Percentiles rank a stretch among this genome's conserved stretches.
Conservation (phyloP, 2,797 vertebrate species). For the Tenualosa thibaudeaui region DNA sequence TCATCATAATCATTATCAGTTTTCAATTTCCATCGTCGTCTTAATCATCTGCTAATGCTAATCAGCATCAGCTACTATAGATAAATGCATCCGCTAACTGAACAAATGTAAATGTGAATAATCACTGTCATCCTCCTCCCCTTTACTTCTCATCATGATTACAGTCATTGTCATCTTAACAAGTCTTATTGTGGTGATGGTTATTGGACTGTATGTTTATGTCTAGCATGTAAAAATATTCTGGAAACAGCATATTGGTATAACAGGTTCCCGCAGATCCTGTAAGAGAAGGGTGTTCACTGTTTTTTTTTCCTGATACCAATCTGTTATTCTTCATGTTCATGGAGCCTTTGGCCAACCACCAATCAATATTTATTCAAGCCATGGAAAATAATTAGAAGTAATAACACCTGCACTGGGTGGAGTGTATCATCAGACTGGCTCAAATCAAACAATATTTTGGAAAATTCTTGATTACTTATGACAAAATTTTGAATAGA, state of each 20-base stretch:
- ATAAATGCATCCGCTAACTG: too few species aligned
- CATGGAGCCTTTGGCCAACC: neutral
- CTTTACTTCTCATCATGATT: neutral
- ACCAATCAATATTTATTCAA: slow-evolving; percentile 22
- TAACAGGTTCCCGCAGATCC: neutral
- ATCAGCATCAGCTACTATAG: neutral
- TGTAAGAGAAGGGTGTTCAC: neutral
- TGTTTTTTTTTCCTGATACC: neutral
- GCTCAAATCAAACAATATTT: neutral
- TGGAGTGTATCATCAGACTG: neutral
- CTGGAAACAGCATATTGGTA: neutral
- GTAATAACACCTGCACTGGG: neutral
- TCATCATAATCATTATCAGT: neutral
- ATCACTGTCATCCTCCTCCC: neutral
- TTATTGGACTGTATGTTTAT: neutral
- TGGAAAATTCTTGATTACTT: neutral
- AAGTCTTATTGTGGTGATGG: neutral
- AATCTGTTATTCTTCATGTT: slow-evolving; percentile 9
- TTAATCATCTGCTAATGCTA: neutral
- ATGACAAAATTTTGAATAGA: neutral
- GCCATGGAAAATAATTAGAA: neutral
- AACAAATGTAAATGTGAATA: neutral
- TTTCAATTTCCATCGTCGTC: neutral
- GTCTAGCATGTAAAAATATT: neutral
- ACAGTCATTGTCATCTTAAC: neutral